Evolutionary conservation across 1,140 invertebrate genomes (phyloP).

Genomic region (Drosophila pallidifrons): DNA sequence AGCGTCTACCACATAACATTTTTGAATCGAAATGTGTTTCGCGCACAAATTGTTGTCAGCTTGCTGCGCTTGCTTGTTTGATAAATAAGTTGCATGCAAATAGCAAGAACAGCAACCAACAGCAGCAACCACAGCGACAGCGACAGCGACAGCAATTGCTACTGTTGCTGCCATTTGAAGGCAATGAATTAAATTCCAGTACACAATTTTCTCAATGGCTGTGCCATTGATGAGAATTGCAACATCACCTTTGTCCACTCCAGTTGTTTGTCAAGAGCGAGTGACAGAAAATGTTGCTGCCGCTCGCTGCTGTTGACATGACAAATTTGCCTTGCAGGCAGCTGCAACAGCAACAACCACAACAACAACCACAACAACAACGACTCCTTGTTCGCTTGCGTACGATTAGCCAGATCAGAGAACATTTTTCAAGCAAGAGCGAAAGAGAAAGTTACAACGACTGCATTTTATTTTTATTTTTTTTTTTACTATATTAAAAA

Average conservation of each 20-base stretch:
- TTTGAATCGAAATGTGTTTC: constrained; percentile 75
- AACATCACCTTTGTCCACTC: constrained; percentile 65
- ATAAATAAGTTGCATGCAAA: constrained; percentile 82
- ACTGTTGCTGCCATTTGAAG: constrained; percentile 67
- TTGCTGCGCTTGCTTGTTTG: constrained; percentile 56
- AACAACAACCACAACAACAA: constrained; percentile 5
- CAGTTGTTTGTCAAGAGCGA: constrained; percentile 71
- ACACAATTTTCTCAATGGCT: constrained; percentile 69
- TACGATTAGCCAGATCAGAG: neutral
- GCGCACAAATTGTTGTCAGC: constrained; percentile 70
- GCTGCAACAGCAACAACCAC: neutral
- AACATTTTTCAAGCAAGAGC: neutral
- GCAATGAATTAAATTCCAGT: constrained; percentile 78
- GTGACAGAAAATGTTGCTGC: constrained; percentile 52
- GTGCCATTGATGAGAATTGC: constrained; percentile 71
- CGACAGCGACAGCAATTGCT: constrained; percentile 43
- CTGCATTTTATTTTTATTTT: too few relatives aligned
- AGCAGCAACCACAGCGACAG: constrained; percentile 29
- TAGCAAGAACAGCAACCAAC: constrained; percentile 39
- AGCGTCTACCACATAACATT: constrained; percentile 66
- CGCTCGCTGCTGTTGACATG: constrained; percentile 49
- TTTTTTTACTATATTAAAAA: too few relatives aligned
- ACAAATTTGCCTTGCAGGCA: constrained; percentile 62
- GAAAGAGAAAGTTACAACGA: too few relatives aligned
- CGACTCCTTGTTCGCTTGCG: neutral